Evolutionary conservation across 2,113 vertebrate species (phyloP).

Genomic region (Osmerus eperlanus): DNA sequence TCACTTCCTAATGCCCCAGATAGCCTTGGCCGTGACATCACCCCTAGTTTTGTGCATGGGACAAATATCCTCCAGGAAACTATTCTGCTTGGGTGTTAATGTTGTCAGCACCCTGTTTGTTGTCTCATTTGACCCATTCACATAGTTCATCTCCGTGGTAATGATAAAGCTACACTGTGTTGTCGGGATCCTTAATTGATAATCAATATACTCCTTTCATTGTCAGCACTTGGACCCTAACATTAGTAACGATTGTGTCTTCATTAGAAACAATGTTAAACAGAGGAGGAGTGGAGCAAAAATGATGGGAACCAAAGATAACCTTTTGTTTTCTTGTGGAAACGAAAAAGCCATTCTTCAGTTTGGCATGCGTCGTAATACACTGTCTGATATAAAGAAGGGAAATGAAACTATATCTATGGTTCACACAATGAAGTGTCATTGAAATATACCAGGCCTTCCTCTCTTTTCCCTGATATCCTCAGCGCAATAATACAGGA

Average conservation of each 20-base stretch:
- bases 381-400: conserved; percentile 6
- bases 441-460: neutral
- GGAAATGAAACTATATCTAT: conserved; percentile 1
- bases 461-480: neutral
- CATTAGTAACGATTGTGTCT: neutral
- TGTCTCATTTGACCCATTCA: neutral
- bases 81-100: neutral
- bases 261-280: neutral
- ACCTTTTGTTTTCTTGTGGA: neutral
- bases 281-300: neutral
- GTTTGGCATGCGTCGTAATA: neutral
- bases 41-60: neutral
- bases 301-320: neutral
- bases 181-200: neutral
- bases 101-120: neutral
- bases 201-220: conserved; percentile 4
- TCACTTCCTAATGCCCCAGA: conserved; percentile 4
- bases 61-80: neutral
- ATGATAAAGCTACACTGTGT: neutral
- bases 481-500: neutral
- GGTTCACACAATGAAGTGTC: neutral
- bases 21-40: neutral
- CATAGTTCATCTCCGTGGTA: neutral
- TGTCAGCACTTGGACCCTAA: neutral
- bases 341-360: neutral